Evolutionary conservation across 1,140 invertebrate species (phyloP).

Genomic region (Tetramorium alpestre): DNA sequence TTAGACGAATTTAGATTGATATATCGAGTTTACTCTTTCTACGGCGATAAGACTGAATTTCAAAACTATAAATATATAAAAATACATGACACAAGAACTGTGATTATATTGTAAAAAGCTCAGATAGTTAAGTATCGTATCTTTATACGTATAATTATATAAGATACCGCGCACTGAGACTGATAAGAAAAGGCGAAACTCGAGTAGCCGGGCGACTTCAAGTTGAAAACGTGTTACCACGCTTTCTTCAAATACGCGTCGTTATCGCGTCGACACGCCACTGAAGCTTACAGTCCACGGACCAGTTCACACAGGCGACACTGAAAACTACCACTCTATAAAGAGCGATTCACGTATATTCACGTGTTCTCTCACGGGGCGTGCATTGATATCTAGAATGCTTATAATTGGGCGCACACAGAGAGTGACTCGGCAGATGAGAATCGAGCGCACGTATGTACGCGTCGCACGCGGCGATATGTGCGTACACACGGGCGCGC

Average conservation of each 20-base stretch:
- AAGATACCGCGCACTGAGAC: neutral
- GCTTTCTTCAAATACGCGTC: neutral
- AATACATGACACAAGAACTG: neutral
- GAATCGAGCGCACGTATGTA: neutral
- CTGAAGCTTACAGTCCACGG: neutral
- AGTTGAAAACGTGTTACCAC: neutral
- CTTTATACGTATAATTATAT: neutral
- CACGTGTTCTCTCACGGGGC: conserved; percentile 17
- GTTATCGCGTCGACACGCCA: neutral
- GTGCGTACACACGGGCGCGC: conserved; percentile 18
- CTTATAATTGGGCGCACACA: conserved; percentile 62
- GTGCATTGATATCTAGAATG: conserved; percentile 52
- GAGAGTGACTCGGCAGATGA: neutral
- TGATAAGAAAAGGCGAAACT: neutral
- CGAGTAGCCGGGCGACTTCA: neutral
- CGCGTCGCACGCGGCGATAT: neutral
- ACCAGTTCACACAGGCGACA: neutral
- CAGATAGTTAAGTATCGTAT: neutral
- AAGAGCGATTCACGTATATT: conserved; percentile 7
- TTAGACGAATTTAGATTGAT: conserved; percentile 16
- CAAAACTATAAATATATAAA: neutral
- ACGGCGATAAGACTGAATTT: neutral
- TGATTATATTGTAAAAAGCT: neutral
- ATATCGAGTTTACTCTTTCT: neutral
- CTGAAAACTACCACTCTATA: conserved; percentile 6